Base-by-base conservation (phyloP, 92 coral and sea anemone species). In the Umimayanthus chanpuru region DNA sequence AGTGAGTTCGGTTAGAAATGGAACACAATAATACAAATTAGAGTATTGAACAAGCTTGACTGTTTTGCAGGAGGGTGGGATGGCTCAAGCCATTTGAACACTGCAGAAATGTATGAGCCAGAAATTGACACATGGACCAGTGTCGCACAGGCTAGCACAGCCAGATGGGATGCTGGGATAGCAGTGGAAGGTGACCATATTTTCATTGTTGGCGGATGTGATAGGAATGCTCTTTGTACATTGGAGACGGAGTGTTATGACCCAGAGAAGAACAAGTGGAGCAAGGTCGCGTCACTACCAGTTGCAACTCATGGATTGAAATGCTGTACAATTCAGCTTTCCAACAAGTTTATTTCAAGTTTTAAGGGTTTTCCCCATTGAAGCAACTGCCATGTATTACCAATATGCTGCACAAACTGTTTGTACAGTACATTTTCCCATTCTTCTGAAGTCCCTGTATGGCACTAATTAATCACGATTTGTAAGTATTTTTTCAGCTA, bases 121-220 rank as follows among this genome's bases (percentile, higher is more conserved):
- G 98, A 92, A n/a, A 94, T 97, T 38, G 98, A 97, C 93, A 95
- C 94, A 44, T 97, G 99, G 99, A 83, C 96, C 23, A 70, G 88
- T 41, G 94, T 97, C 85, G 95, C 96, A 6, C 91, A 88, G 79
- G 99, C 99, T 20, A 97, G 97, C 88, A 97, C 99, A 15, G 98
- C 99, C 61, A 92, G 99, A 70, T 97, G 99, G 99, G 99, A 97
- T 94, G 99, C 99, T 88, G 99, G 98, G 86, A 95, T 97, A 86
- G 97, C 99, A 81, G 99, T 97, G 41, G 99, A 95, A 85, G 93
- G 95, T 80, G 98, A 97, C 64, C 92, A 90, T 53, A 94, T 97
- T 66, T 97, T 89, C 86, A 91, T 97, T 65, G 98, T 97, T 58
- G 99, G 99, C 61, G 99, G 99, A 73, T 97, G 99, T 88, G 99